Percentiles rank a stretch among this genome's conserved stretches.
phyloP scores from a whole-genome alignment of 2,888 invertebrate genomes.

The Terebella lapidaria region DNA sequence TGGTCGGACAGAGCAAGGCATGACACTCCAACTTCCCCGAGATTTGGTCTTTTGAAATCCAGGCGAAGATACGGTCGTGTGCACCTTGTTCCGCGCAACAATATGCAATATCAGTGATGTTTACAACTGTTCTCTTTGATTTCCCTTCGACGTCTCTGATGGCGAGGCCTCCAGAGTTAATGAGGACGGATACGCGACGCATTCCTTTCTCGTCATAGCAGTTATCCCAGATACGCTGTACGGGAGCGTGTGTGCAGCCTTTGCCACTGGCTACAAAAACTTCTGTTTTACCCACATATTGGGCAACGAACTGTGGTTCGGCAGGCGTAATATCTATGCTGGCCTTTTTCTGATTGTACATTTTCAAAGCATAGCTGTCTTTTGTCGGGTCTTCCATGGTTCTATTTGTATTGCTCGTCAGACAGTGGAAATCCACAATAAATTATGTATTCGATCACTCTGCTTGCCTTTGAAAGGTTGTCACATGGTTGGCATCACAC shows the following conservation, averaged over 20 bases:
- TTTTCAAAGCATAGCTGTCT: no score
- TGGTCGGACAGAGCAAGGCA: conserved; percentile 36
- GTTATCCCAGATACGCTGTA: conserved; percentile 43
- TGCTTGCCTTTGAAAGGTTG: no score
- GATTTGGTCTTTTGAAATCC: conserved; percentile 32
- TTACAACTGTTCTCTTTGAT: conserved; percentile 14
- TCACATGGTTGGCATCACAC: no score
- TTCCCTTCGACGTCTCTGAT: conserved; percentile 3
- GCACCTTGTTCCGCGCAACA: conserved; percentile 35
- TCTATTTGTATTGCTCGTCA: no score
- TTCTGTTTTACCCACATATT: conserved; percentile 36
- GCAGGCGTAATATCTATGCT: conserved; percentile 30
- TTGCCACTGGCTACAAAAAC: conserved; percentile 34
- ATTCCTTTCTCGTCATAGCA: conserved; percentile 31
- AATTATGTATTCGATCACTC: no score
- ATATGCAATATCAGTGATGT: conserved; percentile 40
- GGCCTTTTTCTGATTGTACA: conserved; percentile 9
- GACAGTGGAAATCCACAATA: no score
- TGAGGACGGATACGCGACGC: conserved; percentile 27
- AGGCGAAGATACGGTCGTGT: conserved; percentile 39
- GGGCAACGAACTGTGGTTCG: conserved; percentile 37
- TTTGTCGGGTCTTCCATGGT: no score
- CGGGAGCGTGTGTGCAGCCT: conserved; percentile 35
- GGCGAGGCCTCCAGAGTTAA: conserved; percentile 19
- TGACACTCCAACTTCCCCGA: conserved; percentile 28